A percentile compares a stretch with the other conserved stretches of the same genome.
Evolutionary conservation across 2,797 vertebrate genomes (phyloP).

Genomic region (Argyrosomus regius): DNA sequence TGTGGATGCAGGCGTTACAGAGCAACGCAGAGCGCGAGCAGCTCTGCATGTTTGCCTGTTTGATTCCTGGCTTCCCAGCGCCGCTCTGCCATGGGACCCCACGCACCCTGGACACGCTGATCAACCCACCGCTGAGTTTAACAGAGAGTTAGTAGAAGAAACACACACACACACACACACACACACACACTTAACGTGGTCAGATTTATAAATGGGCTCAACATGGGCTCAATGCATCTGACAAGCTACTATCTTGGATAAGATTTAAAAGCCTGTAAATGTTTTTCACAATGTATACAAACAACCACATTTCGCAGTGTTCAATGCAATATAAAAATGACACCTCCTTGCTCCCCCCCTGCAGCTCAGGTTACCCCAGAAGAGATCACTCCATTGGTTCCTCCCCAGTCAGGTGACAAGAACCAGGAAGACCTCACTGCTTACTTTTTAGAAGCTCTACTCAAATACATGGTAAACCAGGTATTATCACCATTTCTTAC

Average conservation of each 20-base stretch:
- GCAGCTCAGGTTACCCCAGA: conserved; percentile 97
- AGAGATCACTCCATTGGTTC: conserved; percentile 97
- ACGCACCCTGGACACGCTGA: conserved; percentile 95
- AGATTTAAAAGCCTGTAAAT: background rate
- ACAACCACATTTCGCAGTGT: background rate
- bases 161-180: conserved; percentile 8
- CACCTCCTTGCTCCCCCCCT: background rate
- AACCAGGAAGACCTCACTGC: conserved; percentile 98
- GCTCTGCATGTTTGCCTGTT: conserved; percentile 97
- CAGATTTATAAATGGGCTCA: background rate
- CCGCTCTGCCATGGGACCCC: conserved; percentile 93
- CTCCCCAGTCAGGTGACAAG: conserved; percentile 98
- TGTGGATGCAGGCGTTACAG: conserved; percentile 98
- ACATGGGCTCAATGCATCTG: background rate
- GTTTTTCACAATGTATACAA: background rate
- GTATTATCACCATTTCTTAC: conserved; percentile 86
- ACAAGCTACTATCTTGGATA: background rate
- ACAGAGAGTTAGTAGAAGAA: conserved; percentile 91
- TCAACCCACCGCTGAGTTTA: conserved; percentile 93
- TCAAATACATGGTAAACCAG: conserved; percentile 99
- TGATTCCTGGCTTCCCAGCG: conserved; percentile 97
- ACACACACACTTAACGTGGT: background rate
- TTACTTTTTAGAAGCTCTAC: conserved; percentile 97
- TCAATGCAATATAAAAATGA: background rate
- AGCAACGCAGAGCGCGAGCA: conserved; percentile 95